Conservation (phyloP, 2,888 invertebrate genomes). For the Cordilura impudica region DNA sequence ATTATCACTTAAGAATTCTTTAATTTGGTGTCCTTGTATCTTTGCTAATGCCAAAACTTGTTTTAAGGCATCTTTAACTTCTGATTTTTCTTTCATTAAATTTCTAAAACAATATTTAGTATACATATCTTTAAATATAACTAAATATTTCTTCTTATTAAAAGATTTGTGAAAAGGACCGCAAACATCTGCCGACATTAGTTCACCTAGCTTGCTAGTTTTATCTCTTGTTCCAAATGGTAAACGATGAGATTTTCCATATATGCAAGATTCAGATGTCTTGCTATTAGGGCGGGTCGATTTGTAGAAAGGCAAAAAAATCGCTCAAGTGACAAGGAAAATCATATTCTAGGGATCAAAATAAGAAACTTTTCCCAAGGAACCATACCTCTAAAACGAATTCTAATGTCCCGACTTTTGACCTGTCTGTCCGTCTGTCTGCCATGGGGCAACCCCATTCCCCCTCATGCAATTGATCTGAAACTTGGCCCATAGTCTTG, state of each 20-base stretch:
- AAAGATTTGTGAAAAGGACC: constrained; percentile 34
- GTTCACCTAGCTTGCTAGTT: constrained; percentile 23
- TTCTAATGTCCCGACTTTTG: too few species aligned
- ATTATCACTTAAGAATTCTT: constrained; percentile 29
- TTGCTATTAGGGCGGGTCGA: too few species aligned
- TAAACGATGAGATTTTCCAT: constrained; percentile 32
- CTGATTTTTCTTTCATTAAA: constrained; percentile 6
- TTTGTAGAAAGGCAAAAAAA: too few species aligned
- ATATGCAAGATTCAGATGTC: constrained; percentile 6
- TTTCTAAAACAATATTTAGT: constrained; percentile 28
- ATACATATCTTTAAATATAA: constrained; percentile 36
- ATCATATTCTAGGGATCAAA: too few species aligned
- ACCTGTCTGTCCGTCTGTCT: too few species aligned
- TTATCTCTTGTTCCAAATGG: constrained; percentile 33
- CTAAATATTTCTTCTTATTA: constrained; percentile 31
- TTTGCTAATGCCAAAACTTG: constrained; percentile 1
- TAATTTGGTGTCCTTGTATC: constrained; percentile 9
- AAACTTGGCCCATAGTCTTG: too few species aligned
- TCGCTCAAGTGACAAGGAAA: too few species aligned
- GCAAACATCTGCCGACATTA: constrained; percentile 40
- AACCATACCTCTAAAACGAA: too few species aligned
- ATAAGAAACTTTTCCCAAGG: too few species aligned
- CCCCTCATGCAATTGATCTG: too few species aligned
- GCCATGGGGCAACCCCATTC: too few species aligned
- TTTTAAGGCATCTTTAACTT: constrained; percentile 22